These are phyloP conservation scores for Nesidiocoris tenuis DNA, from an alignment of 2,888 invertebrate genomes.

Conservation along the genomic window DNA sequence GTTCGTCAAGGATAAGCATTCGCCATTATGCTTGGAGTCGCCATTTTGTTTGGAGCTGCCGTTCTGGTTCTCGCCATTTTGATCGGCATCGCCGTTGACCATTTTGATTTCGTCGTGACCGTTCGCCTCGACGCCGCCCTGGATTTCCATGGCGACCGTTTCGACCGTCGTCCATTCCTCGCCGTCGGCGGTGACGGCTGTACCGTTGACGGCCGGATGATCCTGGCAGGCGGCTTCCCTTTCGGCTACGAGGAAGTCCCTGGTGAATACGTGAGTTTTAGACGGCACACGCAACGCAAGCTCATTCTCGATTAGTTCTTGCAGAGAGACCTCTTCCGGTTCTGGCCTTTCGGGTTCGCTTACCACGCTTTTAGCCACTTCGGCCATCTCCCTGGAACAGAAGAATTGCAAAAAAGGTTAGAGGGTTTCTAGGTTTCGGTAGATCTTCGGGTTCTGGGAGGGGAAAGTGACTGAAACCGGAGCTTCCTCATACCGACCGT, in stretches of 20 bases:
- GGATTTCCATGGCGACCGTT: constrained; percentile 43
- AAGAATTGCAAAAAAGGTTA: constrained; percentile 24
- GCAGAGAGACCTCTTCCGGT: constrained; percentile 42
- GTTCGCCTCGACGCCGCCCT: background rate
- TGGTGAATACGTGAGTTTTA: constrained; percentile 39
- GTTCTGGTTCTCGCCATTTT: no score
- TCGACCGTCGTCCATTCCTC: constrained; percentile 48
- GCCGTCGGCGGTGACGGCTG: constrained; percentile 11
- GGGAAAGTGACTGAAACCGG: no score
- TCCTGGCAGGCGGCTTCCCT: constrained; percentile 24
- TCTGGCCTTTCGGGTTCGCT: constrained; percentile 41
- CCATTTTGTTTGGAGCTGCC: no score
- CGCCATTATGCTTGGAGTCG: background rate
- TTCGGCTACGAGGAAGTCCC: constrained; percentile 43
- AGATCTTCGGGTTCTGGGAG: no score
- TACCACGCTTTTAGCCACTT: constrained; percentile 50
- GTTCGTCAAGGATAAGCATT: background rate
- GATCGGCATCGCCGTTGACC: background rate
- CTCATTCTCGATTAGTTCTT: constrained; percentile 44
- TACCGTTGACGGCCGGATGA: constrained; percentile 16
- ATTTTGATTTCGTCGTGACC: background rate
- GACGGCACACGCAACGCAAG: constrained; percentile 43
- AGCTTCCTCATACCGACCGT: no score
- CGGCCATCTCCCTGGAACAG: constrained; percentile 51
- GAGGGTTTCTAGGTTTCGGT: no score